Evolutionary conservation across 2,888 invertebrate species (phyloP), one percentile per base, ranked within the genome.

Genomic region (Esperia sulphurella): DNA sequence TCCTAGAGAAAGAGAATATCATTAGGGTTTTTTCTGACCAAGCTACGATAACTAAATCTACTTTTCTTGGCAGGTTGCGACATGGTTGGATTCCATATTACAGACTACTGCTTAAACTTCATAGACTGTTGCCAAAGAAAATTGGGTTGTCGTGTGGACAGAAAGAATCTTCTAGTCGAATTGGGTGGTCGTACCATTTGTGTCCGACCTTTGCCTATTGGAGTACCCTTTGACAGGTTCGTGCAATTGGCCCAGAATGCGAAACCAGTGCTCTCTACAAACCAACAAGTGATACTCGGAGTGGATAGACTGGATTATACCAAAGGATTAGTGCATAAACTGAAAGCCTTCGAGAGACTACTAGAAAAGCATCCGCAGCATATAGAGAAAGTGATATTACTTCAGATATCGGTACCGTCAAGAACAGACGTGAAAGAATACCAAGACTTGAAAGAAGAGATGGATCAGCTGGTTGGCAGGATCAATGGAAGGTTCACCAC

Each of bases 41-140:
- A 8, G 13, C n/a, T 12, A 10, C 1, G n/a, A 6, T 12, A 37
- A 33, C 10, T 2, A 10, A 10, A 33, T 33, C 9, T 33, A 8
- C 10, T 50, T 46, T 63, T 50, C 30, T 58, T 68, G 64, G 10
- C 75, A 93, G 95, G 95, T 61, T 96, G 97, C 79, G 97, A 97
- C 69, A 95, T 97, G 94, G 96, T 97, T 41, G 96, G 96, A 37
- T 97, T 97, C 76, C 97, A 97, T 75, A 97, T 96, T 63, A 94
- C 95, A 57, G 96, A 97, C 74, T 97, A 97, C 76, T 97, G 97
- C 67, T 82, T 96, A 53, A 97, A 97, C 81, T 97, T 97, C 71
- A 95, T 97, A 33, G 97, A 97, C 71, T 97, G 97, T 75, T 97
- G 97, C 73, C 96, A 96, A 80, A 92, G 96, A 58, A 93, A 94